Evolutionary conservation across 2,113 vertebrate species (phyloP).

Genomic region (Percopsis transmontana): DNA sequence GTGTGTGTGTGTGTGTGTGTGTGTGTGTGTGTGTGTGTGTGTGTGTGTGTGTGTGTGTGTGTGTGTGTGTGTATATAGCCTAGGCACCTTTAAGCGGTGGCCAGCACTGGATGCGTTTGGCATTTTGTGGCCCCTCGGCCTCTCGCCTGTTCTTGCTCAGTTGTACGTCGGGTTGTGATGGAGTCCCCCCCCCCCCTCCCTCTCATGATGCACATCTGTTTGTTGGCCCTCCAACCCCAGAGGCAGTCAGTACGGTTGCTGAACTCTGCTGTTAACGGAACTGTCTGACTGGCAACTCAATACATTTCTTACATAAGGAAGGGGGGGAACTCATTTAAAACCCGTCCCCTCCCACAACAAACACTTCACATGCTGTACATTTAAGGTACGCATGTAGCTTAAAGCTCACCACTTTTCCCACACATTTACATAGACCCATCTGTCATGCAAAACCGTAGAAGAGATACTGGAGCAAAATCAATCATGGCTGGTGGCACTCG

Average conservation of each 20-base stretch:
- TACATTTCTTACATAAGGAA: conserved; percentile 62
- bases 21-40: conserved; percentile 28
- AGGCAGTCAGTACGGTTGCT: conserved; percentile 68
- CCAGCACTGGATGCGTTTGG: conserved; percentile 81
- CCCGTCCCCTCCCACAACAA: no score
- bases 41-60: conserved; percentile 28
- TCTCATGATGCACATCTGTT: conserved; percentile 65
- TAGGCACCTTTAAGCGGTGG: conserved; percentile 65
- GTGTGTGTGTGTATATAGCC: conserved; percentile 11
- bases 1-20: conserved; percentile 42
- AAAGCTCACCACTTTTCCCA: neutral
- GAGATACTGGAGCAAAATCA: neutral
- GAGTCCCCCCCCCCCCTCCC: conserved; percentile 30
- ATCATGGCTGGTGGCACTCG: neutral
- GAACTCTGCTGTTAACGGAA: conserved; percentile 65
- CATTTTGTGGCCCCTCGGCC: conserved; percentile 68
- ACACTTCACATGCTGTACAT: no score
- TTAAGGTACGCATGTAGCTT: no score
- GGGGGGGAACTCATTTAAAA: neutral
- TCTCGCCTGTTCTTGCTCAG: neutral
- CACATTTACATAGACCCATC: neutral
- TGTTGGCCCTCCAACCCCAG: conserved; percentile 44
- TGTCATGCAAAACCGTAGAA: neutral
- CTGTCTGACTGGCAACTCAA: conserved; percentile 67
- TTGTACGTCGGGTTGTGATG: no score